Conservation (phyloP, 2,888 invertebrate genomes). For the Sympetrum striolatum region DNA sequence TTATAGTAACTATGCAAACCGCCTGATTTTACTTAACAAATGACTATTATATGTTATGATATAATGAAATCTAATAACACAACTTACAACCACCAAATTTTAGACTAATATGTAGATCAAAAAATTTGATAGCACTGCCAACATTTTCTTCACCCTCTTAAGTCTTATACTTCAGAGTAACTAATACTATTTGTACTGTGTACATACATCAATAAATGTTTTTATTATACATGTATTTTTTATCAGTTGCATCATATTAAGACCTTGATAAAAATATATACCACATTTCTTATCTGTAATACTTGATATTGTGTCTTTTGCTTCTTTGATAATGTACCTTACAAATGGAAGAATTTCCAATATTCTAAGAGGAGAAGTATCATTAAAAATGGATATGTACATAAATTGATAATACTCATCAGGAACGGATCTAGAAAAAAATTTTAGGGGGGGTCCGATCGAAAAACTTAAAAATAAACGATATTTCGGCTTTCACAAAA, state of each 20-base stretch:
- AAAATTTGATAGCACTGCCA: constrained; percentile 34
- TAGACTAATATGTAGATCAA: constrained; percentile 23
- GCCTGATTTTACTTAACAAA: background rate
- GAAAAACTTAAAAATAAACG: no score
- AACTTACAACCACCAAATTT: constrained; percentile 14
- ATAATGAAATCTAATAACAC: constrained; percentile 12
- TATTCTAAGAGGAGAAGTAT: no score
- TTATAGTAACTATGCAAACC: background rate
- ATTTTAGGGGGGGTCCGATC: no score
- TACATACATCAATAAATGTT: constrained; percentile 37
- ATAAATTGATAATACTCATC: no score
- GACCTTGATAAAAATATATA: background rate
- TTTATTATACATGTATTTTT: constrained; percentile 14
- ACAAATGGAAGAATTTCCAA: no score
- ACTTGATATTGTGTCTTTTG: background rate
- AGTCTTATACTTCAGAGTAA: constrained; percentile 38
- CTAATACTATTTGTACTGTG: constrained; percentile 38
- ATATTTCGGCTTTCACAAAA: no score
- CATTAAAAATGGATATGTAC: no score
- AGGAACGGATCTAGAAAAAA: no score
- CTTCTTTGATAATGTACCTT: background rate
- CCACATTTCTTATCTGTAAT: background rate
- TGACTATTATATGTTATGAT: background rate
- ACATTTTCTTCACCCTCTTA: constrained; percentile 11
- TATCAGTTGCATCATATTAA: background rate